Percentiles rank a stretch among this genome's conserved stretches.
These are phyloP conservation scores for Sciaenops ocellatus DNA, from an alignment of 2,797 vertebrate species.

Conservation along the genomic window DNA sequence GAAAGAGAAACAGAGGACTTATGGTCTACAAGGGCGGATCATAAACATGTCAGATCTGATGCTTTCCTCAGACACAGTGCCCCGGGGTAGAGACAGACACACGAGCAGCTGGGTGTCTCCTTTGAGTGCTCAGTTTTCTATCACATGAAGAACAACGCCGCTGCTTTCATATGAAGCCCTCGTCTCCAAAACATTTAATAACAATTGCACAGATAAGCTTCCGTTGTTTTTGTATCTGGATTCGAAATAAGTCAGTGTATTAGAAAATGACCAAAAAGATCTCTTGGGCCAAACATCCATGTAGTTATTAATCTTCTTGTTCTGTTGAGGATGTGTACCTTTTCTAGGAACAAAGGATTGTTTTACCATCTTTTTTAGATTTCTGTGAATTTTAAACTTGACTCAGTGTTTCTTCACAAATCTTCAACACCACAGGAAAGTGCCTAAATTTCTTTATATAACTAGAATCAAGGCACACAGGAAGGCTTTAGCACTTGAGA, in stretches of 20 bases:
- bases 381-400: background rate
- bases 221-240: background rate
- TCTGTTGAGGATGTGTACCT: background rate
- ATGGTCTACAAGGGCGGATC: constrained; percentile 28
- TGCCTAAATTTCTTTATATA: background rate
- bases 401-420: background rate
- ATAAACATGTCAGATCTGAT: constrained; percentile 54
- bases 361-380: background rate
- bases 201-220: background rate
- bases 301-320: background rate
- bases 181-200: background rate
- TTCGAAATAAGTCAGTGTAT: background rate
- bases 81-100: constrained; percentile 29
- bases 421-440: background rate
- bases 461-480: background rate
- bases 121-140: constrained; percentile 8
- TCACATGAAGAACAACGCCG: background rate
- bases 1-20: constrained; percentile 30
- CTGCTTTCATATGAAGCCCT: background rate
- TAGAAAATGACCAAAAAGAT: background rate
- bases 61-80: constrained; percentile 40
- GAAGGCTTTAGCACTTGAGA: background rate
- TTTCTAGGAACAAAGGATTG: background rate
- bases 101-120: constrained; percentile 29
- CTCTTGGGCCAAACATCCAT: background rate